A percentile compares a stretch with the other conserved stretches of the same genome.
Conservation (phyloP, 2,888 invertebrate genomes). For the Dascillus cervinus region DNA sequence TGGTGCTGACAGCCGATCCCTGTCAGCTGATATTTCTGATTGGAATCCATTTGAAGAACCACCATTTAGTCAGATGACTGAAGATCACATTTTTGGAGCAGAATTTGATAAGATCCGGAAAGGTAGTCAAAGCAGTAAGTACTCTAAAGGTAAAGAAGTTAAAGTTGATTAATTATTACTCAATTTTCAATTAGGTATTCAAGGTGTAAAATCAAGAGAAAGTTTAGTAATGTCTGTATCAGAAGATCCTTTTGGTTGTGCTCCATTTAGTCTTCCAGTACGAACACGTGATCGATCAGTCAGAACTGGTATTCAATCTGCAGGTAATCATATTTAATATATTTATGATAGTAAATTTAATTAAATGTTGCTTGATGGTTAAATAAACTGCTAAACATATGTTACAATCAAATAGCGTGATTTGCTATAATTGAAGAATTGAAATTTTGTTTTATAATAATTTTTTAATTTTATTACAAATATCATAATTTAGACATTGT, state of each 20-base stretch:
- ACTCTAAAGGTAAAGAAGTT: too few relatives aligned
- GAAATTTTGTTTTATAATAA: too few relatives aligned
- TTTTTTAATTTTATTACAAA: too few relatives aligned
- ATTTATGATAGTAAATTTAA: too few relatives aligned
- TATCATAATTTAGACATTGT: too few relatives aligned
- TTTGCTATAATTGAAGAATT: too few relatives aligned
- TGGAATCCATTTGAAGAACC: conserved; percentile 80
- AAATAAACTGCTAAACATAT: too few relatives aligned
- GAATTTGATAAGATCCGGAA: conserved; percentile 76
- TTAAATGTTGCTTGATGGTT: too few relatives aligned
- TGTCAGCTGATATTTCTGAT: conserved; percentile 55
- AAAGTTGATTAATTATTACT: too few relatives aligned
- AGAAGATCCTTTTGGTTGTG: conserved; percentile 74
- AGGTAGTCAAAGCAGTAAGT: conserved; percentile 71
- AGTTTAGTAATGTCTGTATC: conserved; percentile 60
- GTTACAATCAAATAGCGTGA: too few relatives aligned
- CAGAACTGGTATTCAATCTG: conserved; percentile 33
- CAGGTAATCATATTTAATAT: conserved; percentile 40
- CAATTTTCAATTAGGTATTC: conserved; percentile 52
- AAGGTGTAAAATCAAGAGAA: conserved; percentile 62
- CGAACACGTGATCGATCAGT: conserved; percentile 39
- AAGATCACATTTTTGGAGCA: conserved; percentile 74
- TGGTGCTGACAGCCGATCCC: conserved; percentile 33
- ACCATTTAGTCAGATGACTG: conserved; percentile 66
- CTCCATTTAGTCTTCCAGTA: conserved; percentile 67